A percentile compares a stretch with the other conserved stretches of the same genome.
Evolutionary conservation across 2,888 invertebrate species (phyloP).

Genomic region (Lucinisca nassula): DNA sequence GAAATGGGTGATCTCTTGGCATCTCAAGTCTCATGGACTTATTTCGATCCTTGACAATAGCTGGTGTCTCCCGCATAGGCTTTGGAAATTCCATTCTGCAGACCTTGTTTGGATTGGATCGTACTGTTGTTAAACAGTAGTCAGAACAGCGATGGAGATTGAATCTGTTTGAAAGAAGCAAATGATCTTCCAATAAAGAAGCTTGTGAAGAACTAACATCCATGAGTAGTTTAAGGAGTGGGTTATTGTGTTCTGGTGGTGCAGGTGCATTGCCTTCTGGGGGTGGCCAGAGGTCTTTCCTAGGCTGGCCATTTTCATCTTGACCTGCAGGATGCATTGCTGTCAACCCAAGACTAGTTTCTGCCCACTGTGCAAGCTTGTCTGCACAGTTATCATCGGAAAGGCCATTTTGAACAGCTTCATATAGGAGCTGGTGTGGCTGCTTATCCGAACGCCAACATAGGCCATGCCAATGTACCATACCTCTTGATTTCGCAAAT

Average conservation of each 20-base stretch:
- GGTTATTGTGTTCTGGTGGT: slow-evolving; percentile 71
- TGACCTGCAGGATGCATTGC: slow-evolving; percentile 43
- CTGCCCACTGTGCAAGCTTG: slow-evolving; percentile 49
- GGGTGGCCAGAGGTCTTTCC: slow-evolving; percentile 73
- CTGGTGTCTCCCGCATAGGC: slow-evolving; percentile 5
- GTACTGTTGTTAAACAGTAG: slow-evolving; percentile 11
- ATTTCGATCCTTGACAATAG: slow-evolving; percentile 30
- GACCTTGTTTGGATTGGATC: neutral
- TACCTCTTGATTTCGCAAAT: slow-evolving; percentile 72
- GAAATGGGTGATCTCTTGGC: neutral
- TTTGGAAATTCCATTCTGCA: slow-evolving; percentile 64
- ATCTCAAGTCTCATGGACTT: neutral
- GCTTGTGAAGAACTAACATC: slow-evolving; percentile 67
- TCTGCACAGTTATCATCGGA: slow-evolving; percentile 42
- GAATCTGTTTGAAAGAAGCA: slow-evolving; percentile 50
- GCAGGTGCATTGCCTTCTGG: slow-evolving; percentile 69
- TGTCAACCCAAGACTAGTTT: slow-evolving; percentile 47
- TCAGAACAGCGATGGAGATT: slow-evolving; percentile 70
- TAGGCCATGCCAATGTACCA: slow-evolving; percentile 74
- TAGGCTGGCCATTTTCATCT: slow-evolving; percentile 55
- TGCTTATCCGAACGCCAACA: slow-evolving; percentile 63
- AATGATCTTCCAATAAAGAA: slow-evolving; percentile 65
- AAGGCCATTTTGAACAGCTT: slow-evolving; percentile 35
- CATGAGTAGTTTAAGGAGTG: slow-evolving; percentile 69
- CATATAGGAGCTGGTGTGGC: slow-evolving; percentile 53